Conservation (phyloP, 1,140 invertebrate genomes). For the Amyelois transitella region DNA sequence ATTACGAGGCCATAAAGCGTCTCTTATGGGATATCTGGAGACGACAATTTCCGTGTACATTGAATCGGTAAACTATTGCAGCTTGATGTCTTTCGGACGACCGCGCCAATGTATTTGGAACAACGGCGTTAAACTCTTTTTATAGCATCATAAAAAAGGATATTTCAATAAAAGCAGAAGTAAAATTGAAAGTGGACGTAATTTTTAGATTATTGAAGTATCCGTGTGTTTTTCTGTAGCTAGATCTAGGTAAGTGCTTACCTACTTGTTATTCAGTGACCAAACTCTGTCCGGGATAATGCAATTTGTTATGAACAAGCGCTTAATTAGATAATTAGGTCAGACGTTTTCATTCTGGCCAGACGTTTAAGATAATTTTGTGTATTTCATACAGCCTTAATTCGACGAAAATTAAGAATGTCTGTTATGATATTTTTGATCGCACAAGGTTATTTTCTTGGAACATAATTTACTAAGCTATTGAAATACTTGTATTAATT, state of each 20-base stretch:
- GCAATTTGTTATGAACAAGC: neutral
- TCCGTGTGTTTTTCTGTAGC: neutral
- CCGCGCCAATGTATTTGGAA: neutral
- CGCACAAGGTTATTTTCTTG: neutral
- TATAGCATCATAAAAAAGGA: neutral
- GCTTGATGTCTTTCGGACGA: neutral
- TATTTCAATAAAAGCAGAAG: neutral
- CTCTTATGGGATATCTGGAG: neutral
- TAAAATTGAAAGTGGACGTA: neutral
- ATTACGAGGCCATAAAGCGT: neutral
- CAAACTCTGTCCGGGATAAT: neutral
- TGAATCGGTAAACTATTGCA: constrained; percentile 1
- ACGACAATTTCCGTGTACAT: neutral
- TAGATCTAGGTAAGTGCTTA: too few relatives aligned
- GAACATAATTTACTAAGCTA: neutral
- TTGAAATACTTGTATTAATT: neutral
- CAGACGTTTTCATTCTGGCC: neutral
- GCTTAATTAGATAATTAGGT: neutral
- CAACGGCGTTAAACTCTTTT: neutral
- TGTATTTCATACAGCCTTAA: too few relatives aligned
- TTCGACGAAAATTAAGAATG: too few relatives aligned
- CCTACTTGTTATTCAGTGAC: constrained; percentile 1
- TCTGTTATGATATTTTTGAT: too few relatives aligned
- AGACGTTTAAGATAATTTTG: too few relatives aligned
- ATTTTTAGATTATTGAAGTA: neutral